Percentiles rank a stretch among this genome's conserved stretches.
Conservation (phyloP, 1,140 invertebrate species). For the Aradophagus sp. region DNA sequence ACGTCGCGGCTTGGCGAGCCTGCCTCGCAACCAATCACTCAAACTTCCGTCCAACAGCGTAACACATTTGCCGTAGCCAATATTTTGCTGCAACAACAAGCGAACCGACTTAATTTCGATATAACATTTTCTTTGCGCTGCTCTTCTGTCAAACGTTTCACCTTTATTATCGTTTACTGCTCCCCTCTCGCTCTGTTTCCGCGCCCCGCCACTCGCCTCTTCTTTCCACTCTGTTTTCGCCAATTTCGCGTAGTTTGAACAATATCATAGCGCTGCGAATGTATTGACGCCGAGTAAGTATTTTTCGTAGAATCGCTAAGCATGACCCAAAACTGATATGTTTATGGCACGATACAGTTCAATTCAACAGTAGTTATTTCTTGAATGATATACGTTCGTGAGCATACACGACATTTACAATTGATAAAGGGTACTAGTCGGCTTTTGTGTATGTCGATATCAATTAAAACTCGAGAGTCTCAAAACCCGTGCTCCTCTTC, state of each 20-base stretch:
- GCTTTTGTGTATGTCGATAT: constrained; percentile 20
- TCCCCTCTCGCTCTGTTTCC: background rate
- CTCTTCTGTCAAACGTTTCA: constrained; percentile 1
- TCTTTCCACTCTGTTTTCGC: constrained; percentile 1
- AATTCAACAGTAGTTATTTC: constrained; percentile 42
- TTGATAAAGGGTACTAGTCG: constrained; percentile 49
- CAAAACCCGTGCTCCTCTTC: constrained; percentile 11
- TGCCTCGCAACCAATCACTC: constrained; percentile 48
- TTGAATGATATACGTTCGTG: constrained; percentile 34
- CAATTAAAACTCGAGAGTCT: constrained; percentile 22
- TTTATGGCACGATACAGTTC: constrained; percentile 46
- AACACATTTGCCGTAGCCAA: constrained; percentile 47
- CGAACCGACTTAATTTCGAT: constrained; percentile 28
- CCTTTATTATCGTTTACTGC: background rate
- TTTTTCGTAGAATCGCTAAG: constrained; percentile 42
- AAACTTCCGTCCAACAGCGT: constrained; percentile 37
- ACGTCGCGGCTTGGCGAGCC: constrained; percentile 41
- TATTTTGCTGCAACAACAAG: constrained; percentile 43
- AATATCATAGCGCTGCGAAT: constrained; percentile 35
- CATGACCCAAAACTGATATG: constrained; percentile 52
- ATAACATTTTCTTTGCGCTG: constrained; percentile 23
- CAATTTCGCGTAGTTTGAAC: constrained; percentile 16
- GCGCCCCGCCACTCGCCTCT: too few relatives aligned
- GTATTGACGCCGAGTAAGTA: constrained; percentile 49
- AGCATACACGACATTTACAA: constrained; percentile 39